A percentile compares a stretch with the other conserved stretches of the same genome.
Conservation (phyloP, 2,113 vertebrate genomes). For the Odontophorus gujanensis region DNA sequence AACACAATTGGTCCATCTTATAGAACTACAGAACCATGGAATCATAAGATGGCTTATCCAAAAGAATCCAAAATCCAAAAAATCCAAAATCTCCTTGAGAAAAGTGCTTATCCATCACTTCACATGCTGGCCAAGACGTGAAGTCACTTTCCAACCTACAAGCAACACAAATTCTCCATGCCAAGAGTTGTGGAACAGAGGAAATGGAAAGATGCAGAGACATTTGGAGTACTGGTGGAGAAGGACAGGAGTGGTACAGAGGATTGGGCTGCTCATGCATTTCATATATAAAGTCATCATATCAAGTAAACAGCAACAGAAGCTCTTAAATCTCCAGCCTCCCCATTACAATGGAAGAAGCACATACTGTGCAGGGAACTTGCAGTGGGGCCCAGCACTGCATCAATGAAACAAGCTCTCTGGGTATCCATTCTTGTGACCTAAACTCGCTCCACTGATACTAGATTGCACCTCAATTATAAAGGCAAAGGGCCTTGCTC, state of each 20-base stretch:
- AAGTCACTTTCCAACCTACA: not conserved
- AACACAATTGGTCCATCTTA: rapidly evolving
- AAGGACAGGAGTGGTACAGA: not conserved
- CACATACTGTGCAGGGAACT: rapidly evolving
- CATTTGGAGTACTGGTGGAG: not conserved
- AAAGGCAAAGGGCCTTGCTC: not conserved
- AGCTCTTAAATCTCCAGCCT: not conserved
- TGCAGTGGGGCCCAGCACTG: not conserved
- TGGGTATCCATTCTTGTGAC: not conserved
- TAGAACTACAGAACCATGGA: too few relatives aligned
- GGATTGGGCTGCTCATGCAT: not conserved
- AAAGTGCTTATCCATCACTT: not conserved
- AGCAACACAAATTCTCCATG: not conserved
- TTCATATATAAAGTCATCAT: not conserved
- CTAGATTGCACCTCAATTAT: too few relatives aligned
- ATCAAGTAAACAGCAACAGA: not conserved
- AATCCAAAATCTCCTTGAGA: not conserved
- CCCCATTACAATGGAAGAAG: not conserved
- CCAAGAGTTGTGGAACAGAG: not conserved
- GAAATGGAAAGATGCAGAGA: not conserved
- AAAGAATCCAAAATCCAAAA: rapidly evolving
- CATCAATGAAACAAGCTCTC: not conserved
- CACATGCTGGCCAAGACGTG: rapidly evolving
- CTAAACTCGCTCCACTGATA: not conserved
- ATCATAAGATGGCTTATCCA: not conserved